phyloP scores from a whole-genome alignment of 35 echinoderm and acorn worm genomes.

The Lytechinus pictus region DNA sequence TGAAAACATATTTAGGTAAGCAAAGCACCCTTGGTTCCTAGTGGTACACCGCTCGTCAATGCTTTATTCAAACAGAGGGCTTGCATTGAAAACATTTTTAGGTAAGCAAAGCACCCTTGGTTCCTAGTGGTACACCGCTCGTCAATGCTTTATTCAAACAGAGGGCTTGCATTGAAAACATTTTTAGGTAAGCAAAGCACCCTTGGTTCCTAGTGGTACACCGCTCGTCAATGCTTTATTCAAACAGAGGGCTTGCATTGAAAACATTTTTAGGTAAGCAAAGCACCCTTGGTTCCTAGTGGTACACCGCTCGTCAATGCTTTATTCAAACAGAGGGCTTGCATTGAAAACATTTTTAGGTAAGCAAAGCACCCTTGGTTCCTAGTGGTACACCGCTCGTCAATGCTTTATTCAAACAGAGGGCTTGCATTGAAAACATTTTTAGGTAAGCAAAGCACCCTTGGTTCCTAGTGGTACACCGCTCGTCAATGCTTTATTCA shows the following conservation, averaged over 20 bases:
- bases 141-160: too few species aligned
- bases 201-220: slow-evolving; percentile 82
- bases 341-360: not conserved
- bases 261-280: slow-evolving; percentile 97
- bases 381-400: not conserved
- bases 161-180: too few species aligned
- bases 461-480: too few species aligned
- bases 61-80: not conserved
- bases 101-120: too few species aligned
- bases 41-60: not conserved
- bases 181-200: slow-evolving; percentile 61
- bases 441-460: too few species aligned
- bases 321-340: not conserved
- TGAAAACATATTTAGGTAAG: not conserved
- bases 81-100: not conserved
- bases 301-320: too few species aligned
- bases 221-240: slow-evolving; percentile 95
- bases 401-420: not conserved
- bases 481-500: too few species aligned
- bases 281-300: not conserved
- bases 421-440: not conserved
- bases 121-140: too few species aligned
- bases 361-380: too few species aligned
- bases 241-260: slow-evolving; percentile 95
- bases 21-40: too few species aligned